A percentile compares a stretch with the other conserved stretches of the same genome.
These are phyloP conservation scores for Disparrhopalites patrizii DNA, from an alignment of 2,888 invertebrate genomes.

Conservation along the genomic window DNA sequence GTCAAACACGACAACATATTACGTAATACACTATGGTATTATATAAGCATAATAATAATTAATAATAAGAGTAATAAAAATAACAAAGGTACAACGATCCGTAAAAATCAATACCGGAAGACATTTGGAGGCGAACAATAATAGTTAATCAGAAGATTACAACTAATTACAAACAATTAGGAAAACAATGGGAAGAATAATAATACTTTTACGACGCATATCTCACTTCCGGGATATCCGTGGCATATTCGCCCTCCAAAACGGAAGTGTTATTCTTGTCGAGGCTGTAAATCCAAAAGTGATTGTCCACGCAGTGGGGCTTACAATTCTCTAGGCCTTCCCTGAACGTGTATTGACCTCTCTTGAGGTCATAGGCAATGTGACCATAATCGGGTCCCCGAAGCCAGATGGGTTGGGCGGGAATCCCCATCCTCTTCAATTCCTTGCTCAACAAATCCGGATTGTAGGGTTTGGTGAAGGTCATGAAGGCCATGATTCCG, in stretches of 20 bases:
- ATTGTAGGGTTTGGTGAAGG: background rate
- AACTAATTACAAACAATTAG: too few species aligned
- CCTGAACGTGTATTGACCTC: background rate
- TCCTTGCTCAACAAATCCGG: background rate
- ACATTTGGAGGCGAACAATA: too few species aligned
- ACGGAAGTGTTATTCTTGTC: background rate
- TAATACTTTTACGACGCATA: too few species aligned
- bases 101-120: too few species aligned
- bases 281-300: background rate
- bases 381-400: background rate
- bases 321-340: conserved; percentile 6
- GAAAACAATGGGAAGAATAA: too few species aligned
- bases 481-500: too few species aligned
- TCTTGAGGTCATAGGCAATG: background rate
- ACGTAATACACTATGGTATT: too few species aligned
- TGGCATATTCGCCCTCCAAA: background rate
- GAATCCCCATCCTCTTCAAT: background rate
- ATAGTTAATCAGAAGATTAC: too few species aligned
- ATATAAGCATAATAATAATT: too few species aligned
- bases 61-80: too few species aligned
- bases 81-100: too few species aligned
- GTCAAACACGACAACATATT: too few species aligned
- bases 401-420: background rate
- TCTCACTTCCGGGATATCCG: background rate
- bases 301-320: background rate